Evolutionary conservation across 1,140 invertebrate genomes (phyloP).

Genomic region (Schlechtendalia chinensis): DNA sequence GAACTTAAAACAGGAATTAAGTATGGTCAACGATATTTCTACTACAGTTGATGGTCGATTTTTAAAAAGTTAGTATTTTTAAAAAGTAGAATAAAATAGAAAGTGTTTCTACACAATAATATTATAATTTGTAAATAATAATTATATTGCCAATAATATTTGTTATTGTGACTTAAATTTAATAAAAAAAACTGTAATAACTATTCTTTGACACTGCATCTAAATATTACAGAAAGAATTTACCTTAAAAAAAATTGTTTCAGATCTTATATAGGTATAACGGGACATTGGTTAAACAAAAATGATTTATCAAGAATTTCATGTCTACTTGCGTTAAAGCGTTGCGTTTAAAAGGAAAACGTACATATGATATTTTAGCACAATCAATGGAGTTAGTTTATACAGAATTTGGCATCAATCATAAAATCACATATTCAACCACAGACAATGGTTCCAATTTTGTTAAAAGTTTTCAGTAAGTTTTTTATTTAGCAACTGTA

Average conservation of each 20-base stretch:
- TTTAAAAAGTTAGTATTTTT: background rate
- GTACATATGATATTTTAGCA: background rate
- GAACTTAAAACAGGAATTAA: background rate
- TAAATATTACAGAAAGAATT: too few relatives aligned
- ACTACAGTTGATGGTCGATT: constrained; percentile 5
- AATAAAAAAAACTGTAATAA: too few relatives aligned
- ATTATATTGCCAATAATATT: too few relatives aligned
- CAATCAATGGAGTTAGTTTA: background rate
- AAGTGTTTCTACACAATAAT: too few relatives aligned
- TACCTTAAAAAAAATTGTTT: background rate
- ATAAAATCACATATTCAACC: background rate
- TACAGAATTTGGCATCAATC: background rate
- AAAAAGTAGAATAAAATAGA: background rate
- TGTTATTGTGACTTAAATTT: too few relatives aligned
- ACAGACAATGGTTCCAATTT: background rate
- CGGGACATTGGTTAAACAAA: background rate
- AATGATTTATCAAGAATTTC: constrained; percentile 10
- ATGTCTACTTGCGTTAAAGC: background rate
- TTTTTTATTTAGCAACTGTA: background rate
- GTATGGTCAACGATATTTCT: background rate
- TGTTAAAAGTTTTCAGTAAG: background rate
- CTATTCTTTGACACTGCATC: too few relatives aligned
- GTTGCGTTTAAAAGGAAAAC: background rate
- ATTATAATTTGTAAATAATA: too few relatives aligned
- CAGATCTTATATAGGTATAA: background rate